Percentiles rank a stretch among this genome's conserved stretches.
Conservation (phyloP, 2,113 vertebrate species). For the Sisor rabdophorus region DNA sequence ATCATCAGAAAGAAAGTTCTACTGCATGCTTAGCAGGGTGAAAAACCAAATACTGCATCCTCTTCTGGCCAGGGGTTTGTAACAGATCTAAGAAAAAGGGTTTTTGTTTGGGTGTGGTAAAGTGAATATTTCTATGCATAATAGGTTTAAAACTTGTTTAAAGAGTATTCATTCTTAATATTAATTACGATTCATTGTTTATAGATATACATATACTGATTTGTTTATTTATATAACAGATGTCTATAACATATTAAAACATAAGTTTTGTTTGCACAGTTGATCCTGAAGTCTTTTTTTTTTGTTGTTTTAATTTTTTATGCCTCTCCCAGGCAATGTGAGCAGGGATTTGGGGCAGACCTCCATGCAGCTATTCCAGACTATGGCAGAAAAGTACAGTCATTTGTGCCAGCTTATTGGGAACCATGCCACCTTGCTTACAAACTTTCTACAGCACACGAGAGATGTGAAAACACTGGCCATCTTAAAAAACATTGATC, state of each 20-base stretch:
- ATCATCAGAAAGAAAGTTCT: conserved; percentile 83
- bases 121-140: not conserved
- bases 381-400: conserved; percentile 81
- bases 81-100: not conserved
- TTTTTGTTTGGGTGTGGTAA: not conserved
- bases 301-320: not conserved
- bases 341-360: conserved; percentile 61
- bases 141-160: not conserved
- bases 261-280: not conserved
- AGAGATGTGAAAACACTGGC: conserved; percentile 78
- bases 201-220: not conserved
- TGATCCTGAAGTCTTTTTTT: not conserved
- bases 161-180: no score
- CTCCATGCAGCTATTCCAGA: conserved; percentile 78
- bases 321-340: conserved; percentile 71
- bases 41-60: conserved; percentile 83
- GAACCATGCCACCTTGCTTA: conserved; percentile 83
- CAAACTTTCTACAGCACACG: conserved; percentile 77
- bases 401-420: conserved; percentile 84
- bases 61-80: conserved; percentile 79
- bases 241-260: not conserved
- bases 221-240: not conserved
- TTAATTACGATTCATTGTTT: not conserved
- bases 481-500: conserved; percentile 79
- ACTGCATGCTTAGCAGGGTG: conserved; percentile 76